Base-by-base conservation (phyloP, 64 coral and sea anemone species). In the Porites lutea region DNA sequence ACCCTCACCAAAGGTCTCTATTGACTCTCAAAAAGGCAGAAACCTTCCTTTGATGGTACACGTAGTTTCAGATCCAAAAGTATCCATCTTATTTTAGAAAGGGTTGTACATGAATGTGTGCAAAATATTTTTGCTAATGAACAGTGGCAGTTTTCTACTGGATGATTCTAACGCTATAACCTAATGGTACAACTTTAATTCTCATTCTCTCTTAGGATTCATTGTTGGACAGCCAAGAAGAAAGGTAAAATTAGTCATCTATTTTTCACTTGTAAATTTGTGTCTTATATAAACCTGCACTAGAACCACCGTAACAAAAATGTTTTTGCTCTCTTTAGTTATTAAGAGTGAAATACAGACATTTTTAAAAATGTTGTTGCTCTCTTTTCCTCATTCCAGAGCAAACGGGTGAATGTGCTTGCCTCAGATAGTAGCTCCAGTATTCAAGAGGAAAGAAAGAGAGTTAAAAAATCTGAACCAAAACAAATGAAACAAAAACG, bases 401-500 rank as follows among this genome's bases (percentile, higher is more conserved):
- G 62, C 13, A 84, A 68, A 27, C 69, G 63, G n/a, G 23, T 52
- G 21, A 68, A 69, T 68, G 59, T 23, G 11, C 63, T 84, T 84
- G 63, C 62, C 67, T 84, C 81, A 84, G 62, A 84, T 44, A 84
- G 81, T 51, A 50, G 48, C 22, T 51, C 18, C 16, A 52, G 46
- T 52, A 19, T 69, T 22, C 61, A 50, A 11, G 62, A 52, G 46
- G 15, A 84, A 50, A 15, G 44, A 69, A 84, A 84, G 69, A 52
- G 19, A 50, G 45, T 52, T 22, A 67, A 68, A n/a, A 69, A 84
- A 57, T 48, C 59, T 14, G 52, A 11, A 13, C 48, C 45, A 47
- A 51, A 84, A 67, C 0, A 13, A 4, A 50, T 45, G 51, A 65
- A 7, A 68, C 62, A 84, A 48, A 84, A 66, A 84, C 1, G 19